Percentiles rank a stretch among this genome's conserved stretches.
phyloP scores from a whole-genome alignment of 2,888 invertebrate species.

The Acanthosepion lycidas region DNA sequence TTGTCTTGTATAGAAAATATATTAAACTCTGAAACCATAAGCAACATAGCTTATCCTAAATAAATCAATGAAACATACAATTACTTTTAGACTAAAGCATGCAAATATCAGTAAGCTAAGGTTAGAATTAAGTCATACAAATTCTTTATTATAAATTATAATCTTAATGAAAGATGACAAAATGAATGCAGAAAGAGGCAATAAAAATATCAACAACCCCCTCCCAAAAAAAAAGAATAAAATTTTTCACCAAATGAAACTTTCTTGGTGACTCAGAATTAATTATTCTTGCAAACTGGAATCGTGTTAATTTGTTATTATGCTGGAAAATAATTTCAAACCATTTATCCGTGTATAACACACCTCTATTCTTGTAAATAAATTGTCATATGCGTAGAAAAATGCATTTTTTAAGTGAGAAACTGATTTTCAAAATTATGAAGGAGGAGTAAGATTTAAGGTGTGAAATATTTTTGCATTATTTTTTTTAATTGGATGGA shows the following conservation, averaged over 20 bases:
- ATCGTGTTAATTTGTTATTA: neutral
- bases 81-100: neutral
- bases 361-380: neutral
- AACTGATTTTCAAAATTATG: neutral
- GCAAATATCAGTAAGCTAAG: neutral
- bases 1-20: no score
- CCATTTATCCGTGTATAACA: neutral
- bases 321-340: neutral
- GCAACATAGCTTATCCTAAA: no score
- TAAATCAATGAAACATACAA: neutral
- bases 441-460: neutral
- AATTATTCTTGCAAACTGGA: neutral
- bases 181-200: neutral
- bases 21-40: no score
- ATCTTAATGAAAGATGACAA: neutral
- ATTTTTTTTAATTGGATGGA: neutral
- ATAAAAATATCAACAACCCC: neutral
- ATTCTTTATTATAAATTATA: neutral
- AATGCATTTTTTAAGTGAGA: neutral
- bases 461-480: neutral
- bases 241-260: neutral
- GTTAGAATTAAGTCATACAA: neutral
- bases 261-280: neutral
- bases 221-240: neutral
- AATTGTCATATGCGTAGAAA: neutral